A percentile compares a stretch with the other conserved stretches of the same genome.
Conservation (phyloP, 35 echinoderm and acorn worm species). For the Stichopus chloronotus region DNA sequence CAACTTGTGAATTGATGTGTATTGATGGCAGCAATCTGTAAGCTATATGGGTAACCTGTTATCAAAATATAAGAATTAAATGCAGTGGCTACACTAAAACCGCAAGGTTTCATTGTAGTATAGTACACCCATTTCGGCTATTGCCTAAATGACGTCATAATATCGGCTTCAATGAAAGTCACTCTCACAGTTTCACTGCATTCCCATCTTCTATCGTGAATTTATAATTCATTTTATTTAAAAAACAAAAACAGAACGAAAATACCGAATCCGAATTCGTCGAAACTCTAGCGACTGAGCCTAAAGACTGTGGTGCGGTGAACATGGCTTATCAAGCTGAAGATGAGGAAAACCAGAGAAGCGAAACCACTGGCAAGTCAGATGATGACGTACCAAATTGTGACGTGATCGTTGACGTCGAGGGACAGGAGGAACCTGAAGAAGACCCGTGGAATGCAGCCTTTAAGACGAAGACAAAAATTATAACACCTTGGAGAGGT, state of each 20-base stretch:
- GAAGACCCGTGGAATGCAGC: slow-evolving; percentile 42
- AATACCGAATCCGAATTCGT: background rate
- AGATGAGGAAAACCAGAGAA: slow-evolving; percentile 11
- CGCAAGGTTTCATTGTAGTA: too few species aligned
- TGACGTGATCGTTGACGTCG: background rate
- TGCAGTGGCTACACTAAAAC: too few species aligned
- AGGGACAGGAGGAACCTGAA: background rate
- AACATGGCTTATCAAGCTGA: background rate
- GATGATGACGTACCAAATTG: background rate
- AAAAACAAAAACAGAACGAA: background rate
- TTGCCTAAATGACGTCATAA: too few species aligned
- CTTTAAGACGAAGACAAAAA: slow-evolving; percentile 32
- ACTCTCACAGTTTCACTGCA: too few species aligned
- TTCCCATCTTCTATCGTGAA: too few species aligned
- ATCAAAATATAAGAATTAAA: too few species aligned
- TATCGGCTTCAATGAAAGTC: too few species aligned
- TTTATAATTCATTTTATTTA: too few species aligned
- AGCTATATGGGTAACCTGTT: too few species aligned
- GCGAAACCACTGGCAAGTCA: background rate
- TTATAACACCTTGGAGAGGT: slow-evolving; percentile 9
- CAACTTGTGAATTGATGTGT: too few species aligned
- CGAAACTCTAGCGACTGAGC: background rate
- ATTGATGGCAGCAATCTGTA: too few species aligned
- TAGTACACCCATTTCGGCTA: too few species aligned
- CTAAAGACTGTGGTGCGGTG: background rate